These are phyloP conservation scores for Mya arenaria DNA, from an alignment of 1,140 invertebrate species.

Conservation along the genomic window DNA sequence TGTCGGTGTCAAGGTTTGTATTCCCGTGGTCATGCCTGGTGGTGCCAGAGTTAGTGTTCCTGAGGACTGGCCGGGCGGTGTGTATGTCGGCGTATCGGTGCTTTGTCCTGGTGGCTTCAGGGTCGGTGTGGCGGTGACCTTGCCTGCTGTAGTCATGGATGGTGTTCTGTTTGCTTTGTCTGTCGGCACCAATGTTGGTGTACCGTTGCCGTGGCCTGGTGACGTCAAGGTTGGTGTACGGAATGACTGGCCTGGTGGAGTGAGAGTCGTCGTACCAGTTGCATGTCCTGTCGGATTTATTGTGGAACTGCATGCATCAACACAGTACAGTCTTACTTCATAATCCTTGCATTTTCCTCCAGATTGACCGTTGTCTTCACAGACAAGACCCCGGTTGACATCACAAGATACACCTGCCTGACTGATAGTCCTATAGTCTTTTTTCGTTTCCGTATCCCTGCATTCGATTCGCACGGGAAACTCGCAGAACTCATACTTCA, in stretches of 20 bases:
- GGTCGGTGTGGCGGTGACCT: constrained; percentile 11
- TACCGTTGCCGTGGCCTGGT: neutral
- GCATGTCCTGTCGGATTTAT: neutral
- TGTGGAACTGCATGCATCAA: constrained; percentile 63
- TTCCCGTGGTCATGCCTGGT: neutral
- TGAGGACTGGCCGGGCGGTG: neutral
- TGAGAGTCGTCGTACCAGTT: constrained; percentile 45
- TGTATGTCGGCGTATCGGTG: neutral
- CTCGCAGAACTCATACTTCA: constrained; percentile 44
- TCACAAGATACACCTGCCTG: constrained; percentile 68
- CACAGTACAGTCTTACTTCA: constrained; percentile 69
- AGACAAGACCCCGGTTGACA: constrained; percentile 67
- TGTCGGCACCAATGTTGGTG: constrained; percentile 13
- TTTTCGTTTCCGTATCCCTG: constrained; percentile 34
- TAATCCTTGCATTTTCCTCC: constrained; percentile 66
- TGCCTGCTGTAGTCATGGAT: neutral
- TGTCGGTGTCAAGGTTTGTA: constrained; percentile 42
- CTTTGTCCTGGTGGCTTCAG: neutral
- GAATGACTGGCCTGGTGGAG: neutral
- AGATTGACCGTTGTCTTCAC: constrained; percentile 64
- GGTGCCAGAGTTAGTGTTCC: constrained; percentile 23
- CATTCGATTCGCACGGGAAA: constrained; percentile 49
- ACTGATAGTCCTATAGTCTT: constrained; percentile 57
- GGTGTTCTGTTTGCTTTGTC: constrained; percentile 16
- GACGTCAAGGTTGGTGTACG: constrained; percentile 23